Conservation (phyloP, 2,113 vertebrate genomes). For the Paramormyrops kingsleyae region DNA sequence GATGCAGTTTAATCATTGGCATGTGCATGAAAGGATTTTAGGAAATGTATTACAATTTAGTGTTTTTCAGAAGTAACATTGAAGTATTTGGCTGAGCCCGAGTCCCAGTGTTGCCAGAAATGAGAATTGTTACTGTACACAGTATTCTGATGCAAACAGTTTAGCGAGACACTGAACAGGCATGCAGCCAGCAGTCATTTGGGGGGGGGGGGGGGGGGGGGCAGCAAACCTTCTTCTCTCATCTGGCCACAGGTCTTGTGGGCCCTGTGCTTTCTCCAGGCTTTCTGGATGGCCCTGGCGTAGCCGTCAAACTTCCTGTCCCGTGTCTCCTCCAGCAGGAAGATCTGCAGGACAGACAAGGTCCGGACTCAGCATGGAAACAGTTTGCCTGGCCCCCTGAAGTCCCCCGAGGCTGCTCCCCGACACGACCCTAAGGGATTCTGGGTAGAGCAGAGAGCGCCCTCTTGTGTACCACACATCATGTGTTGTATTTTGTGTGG, state of each 20-base stretch:
- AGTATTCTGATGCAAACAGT: neutral
- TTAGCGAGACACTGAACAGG: neutral
- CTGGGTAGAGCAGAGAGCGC: neutral
- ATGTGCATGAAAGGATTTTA: too few relatives aligned
- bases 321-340: slow-evolving; percentile 91
- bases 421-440: neutral
- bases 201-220: neutral
- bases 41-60: too few relatives aligned
- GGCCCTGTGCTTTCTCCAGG: slow-evolving; percentile 83
- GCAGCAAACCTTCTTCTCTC: slow-evolving; percentile 87
- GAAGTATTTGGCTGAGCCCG: too few relatives aligned
- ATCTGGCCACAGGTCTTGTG: slow-evolving; percentile 93
- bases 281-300: slow-evolving; percentile 86
- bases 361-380: neutral
- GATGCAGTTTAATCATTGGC: neutral
- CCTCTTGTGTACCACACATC: neutral
- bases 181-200: neutral
- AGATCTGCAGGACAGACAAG: slow-evolving; percentile 64
- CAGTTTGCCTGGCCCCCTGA: neutral
- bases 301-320: slow-evolving; percentile 94
- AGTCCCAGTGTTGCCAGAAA: neutral
- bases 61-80: too few relatives aligned
- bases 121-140: neutral
- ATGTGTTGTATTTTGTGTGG: neutral
- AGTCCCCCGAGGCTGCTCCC: neutral